Conservation (phyloP, 2,888 invertebrate species). For the Acanthosepion pharaonis region DNA sequence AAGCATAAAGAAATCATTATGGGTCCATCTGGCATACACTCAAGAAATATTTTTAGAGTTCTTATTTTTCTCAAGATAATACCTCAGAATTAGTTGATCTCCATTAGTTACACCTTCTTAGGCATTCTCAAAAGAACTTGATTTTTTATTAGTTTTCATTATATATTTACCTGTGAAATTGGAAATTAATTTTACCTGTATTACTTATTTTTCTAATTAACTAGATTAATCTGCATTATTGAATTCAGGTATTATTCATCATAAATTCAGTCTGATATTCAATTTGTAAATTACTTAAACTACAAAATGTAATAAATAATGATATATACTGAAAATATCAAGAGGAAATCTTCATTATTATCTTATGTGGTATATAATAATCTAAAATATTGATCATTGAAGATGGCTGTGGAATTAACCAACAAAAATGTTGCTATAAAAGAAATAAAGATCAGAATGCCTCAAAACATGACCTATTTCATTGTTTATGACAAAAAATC, state of each 20-base stretch:
- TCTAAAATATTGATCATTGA: background rate
- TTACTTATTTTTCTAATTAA: too few species aligned
- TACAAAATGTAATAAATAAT: background rate
- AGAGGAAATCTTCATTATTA: background rate
- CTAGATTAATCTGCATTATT: too few species aligned
- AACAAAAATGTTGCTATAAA: background rate
- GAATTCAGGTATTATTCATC: too few species aligned
- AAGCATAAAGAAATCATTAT: background rate
- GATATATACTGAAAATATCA: background rate
- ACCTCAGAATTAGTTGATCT: background rate
- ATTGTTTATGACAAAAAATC: background rate
- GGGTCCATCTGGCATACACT: background rate
- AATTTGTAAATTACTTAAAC: background rate
- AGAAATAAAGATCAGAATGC: background rate
- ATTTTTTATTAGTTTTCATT: background rate
- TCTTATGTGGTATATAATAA: background rate
- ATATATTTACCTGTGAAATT: too few species aligned
- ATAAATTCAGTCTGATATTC: background rate
- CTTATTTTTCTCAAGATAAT: background rate
- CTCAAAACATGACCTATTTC: background rate
- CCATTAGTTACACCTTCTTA: background rate
- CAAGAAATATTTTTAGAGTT: slow-evolving; percentile 9
- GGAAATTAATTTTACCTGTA: too few species aligned
- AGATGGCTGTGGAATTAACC: background rate
- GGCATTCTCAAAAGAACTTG: background rate